Conservation (phyloP, 2,888 invertebrate species). For the Andrena minutula region DNA sequence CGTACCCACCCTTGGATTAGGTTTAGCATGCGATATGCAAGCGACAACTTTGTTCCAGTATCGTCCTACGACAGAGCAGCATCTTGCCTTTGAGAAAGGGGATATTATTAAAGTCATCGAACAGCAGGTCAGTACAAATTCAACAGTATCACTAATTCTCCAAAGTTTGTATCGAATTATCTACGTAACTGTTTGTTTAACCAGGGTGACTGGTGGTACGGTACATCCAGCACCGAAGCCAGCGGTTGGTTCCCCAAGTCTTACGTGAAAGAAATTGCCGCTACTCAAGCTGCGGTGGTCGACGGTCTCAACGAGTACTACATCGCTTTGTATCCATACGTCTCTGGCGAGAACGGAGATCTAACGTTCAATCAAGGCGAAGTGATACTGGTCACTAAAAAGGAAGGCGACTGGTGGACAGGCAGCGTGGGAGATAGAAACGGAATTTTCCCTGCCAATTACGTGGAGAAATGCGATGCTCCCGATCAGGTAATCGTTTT, state of each 20-base stretch:
- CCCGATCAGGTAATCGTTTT: slow-evolving; percentile 75
- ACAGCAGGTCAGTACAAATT: slow-evolving; percentile 83
- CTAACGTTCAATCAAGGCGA: slow-evolving; percentile 95
- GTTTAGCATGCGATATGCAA: slow-evolving; percentile 84
- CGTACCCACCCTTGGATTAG: slow-evolving; percentile 82
- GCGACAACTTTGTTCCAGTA: slow-evolving; percentile 87
- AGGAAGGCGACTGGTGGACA: slow-evolving; percentile 99
- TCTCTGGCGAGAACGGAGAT: slow-evolving; percentile 95
- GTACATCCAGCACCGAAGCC: slow-evolving; percentile 85
- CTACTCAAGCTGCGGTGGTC: slow-evolving; percentile 70
- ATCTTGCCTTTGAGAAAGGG: slow-evolving; percentile 88
- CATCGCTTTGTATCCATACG: slow-evolving; percentile 95
- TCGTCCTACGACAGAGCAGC: slow-evolving; percentile 87
- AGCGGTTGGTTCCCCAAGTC: slow-evolving; percentile 88
- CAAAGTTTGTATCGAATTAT: background rate
- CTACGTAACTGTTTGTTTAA: slow-evolving; percentile 3
- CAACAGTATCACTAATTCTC: background rate
- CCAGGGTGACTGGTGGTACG: slow-evolving; percentile 89
- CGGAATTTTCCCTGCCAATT: slow-evolving; percentile 99
- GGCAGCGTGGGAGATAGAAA: slow-evolving; percentile 93
- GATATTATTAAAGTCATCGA: slow-evolving; percentile 87
- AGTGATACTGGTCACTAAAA: slow-evolving; percentile 93
- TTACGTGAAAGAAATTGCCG: slow-evolving; percentile 85
- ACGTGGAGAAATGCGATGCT: slow-evolving; percentile 91
- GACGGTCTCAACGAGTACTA: slow-evolving; percentile 90